These are phyloP conservation scores for Gymnopithys bicolor DNA, from an alignment of 2,797 vertebrate species.

Conservation along the genomic window DNA sequence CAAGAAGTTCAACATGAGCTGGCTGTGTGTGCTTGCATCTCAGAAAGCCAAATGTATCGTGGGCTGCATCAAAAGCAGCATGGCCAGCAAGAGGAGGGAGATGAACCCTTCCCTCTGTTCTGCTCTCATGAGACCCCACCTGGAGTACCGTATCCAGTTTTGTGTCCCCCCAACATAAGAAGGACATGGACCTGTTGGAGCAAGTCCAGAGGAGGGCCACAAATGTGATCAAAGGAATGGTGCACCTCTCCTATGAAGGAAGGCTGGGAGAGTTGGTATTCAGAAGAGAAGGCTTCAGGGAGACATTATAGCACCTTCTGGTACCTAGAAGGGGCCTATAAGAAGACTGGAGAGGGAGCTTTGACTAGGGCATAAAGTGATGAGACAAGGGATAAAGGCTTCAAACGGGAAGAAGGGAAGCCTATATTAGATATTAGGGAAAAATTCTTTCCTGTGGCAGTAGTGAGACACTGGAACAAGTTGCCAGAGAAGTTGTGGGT, in stretches of 20 bases:
- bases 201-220: neutral
- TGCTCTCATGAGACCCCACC: neutral
- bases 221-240: neutral
- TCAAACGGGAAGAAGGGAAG: neutral
- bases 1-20: neutral
- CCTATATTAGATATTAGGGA: neutral
- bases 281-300: neutral
- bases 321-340: neutral
- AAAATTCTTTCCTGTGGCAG: neutral
- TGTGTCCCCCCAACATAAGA: neutral
- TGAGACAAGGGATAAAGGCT: neutral
- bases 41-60: rapidly evolving
- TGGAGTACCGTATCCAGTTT: neutral
- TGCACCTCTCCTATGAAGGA: neutral
- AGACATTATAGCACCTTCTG: neutral
- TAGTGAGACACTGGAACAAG: neutral
- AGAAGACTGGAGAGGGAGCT: neutral
- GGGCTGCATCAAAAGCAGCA: neutral
- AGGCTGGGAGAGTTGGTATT: neutral
- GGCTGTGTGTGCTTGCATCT: neutral
- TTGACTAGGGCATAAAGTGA: neutral
- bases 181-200: neutral
- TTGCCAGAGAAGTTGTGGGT: neutral
- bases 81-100: too few species aligned
- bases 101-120: neutral